Evolutionary conservation across 2,113 vertebrate species (phyloP).

Genomic region (Malurus cyaneus): DNA sequence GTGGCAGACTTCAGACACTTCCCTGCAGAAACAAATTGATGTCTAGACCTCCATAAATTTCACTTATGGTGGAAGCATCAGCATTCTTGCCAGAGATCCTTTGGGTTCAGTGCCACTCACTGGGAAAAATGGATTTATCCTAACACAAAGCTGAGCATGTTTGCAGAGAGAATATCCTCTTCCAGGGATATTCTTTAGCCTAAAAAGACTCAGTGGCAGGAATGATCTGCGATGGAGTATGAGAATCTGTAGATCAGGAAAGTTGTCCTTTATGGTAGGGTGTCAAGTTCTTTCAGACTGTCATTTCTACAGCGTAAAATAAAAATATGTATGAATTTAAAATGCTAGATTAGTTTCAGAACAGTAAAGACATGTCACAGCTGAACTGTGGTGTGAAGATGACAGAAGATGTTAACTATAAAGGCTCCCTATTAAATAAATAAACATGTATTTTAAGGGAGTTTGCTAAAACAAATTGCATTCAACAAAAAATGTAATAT

Average conservation of each 20-base stretch:
- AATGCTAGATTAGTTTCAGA: neutral
- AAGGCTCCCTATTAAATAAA: neutral
- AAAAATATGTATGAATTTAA: neutral
- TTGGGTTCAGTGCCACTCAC: neutral
- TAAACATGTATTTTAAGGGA: neutral
- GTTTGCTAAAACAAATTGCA: neutral
- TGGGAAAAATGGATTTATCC: neutral
- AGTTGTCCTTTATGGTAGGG: neutral
- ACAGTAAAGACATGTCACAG: neutral
- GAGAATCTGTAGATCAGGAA: neutral
- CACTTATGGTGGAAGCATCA: neutral
- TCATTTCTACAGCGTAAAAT: neutral
- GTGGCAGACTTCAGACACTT: neutral
- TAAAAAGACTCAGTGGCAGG: neutral
- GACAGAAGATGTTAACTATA: neutral
- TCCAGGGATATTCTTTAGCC: neutral
- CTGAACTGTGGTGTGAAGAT: neutral
- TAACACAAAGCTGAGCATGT: neutral
- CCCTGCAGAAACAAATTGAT: slow-evolving; percentile 6
- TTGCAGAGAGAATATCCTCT: neutral
- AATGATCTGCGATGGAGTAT: neutral
- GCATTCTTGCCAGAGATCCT: neutral
- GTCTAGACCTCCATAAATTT: slow-evolving; percentile 14
- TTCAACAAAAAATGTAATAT: neutral
- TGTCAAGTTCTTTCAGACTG: neutral